phyloP scores from a whole-genome alignment of 2,797 vertebrate genomes.

The Salarias fasciatus region DNA sequence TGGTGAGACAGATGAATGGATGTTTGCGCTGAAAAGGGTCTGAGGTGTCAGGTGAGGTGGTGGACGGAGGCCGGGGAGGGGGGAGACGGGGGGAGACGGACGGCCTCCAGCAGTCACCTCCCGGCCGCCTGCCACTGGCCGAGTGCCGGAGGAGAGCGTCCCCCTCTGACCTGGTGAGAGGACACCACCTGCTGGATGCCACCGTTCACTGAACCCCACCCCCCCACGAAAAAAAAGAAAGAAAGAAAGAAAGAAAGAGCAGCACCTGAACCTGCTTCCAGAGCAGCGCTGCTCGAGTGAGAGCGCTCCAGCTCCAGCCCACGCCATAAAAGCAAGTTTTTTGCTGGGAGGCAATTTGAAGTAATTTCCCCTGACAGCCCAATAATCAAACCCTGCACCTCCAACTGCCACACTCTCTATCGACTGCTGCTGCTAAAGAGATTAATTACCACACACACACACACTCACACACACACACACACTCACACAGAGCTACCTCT shows the following conservation, averaged over 20 bases:
- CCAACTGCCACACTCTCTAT: slow-evolving; percentile 58
- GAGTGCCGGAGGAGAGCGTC: slow-evolving; percentile 27
- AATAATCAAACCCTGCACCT: slow-evolving; percentile 73
- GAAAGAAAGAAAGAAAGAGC: no score
- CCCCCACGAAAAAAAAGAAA: no score
- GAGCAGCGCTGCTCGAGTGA: slow-evolving; percentile 10
- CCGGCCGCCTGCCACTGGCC: slow-evolving; percentile 12
- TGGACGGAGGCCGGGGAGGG: neutral
- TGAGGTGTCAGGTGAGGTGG: slow-evolving; percentile 22
- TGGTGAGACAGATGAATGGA: slow-evolving; percentile 34
- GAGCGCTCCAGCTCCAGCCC: slow-evolving; percentile 49
- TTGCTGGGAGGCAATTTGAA: slow-evolving; percentile 73
- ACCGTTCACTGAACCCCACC: slow-evolving; percentile 71
- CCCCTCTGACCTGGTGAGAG: slow-evolving; percentile 86
- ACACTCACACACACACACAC: slow-evolving; percentile 55
- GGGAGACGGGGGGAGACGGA: slow-evolving; percentile 9
- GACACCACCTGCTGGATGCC: slow-evolving; percentile 94
- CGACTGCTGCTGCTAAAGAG: slow-evolving; percentile 71
- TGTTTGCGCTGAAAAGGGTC: slow-evolving; percentile 34
- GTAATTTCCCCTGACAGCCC: slow-evolving; percentile 76
- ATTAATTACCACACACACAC: slow-evolving; percentile 66
- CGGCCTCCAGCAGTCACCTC: no score
- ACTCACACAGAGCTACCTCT: slow-evolving; percentile 61
- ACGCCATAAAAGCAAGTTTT: slow-evolving; percentile 60
- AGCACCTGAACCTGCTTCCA: slow-evolving; percentile 35